Conservation (phyloP, 64 coral and sea anemone species). For the Dendrophyllia cribrosa region DNA sequence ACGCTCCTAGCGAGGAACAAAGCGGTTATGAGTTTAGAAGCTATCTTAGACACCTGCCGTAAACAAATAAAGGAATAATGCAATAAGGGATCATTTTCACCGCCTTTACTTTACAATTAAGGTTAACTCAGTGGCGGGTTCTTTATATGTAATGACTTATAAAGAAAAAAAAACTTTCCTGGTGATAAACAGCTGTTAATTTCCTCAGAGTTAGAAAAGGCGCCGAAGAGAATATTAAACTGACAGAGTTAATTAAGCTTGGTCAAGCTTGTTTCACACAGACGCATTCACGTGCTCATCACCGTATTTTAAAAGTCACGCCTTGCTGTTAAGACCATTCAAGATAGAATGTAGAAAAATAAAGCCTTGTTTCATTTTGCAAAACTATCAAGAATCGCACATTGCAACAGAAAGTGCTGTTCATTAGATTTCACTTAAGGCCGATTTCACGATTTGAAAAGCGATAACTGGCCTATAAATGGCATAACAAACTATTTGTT, state of each 20-base stretch:
- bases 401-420: too few species aligned
- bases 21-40: background rate
- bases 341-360: too few species aligned
- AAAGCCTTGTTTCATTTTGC: too few species aligned
- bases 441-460: too few species aligned
- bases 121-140: background rate
- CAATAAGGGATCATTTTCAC: background rate
- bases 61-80: background rate
- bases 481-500: too few species aligned
- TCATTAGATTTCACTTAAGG: too few species aligned
- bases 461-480: too few species aligned
- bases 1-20: background rate
- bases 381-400: too few species aligned
- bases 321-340: too few species aligned
- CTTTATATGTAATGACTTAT: background rate
- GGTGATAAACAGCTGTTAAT: background rate
- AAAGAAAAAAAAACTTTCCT: background rate
- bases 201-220: background rate
- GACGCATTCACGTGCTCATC: too few species aligned
- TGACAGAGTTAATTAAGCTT: background rate
- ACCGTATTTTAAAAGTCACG: too few species aligned
- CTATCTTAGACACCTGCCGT: conserved; percentile 6
- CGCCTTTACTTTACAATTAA: background rate
- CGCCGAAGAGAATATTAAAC: background rate
- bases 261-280: background rate